Base-by-base conservation (phyloP, 2,113 vertebrate species). In the Megaleporinus macrocephalus region DNA sequence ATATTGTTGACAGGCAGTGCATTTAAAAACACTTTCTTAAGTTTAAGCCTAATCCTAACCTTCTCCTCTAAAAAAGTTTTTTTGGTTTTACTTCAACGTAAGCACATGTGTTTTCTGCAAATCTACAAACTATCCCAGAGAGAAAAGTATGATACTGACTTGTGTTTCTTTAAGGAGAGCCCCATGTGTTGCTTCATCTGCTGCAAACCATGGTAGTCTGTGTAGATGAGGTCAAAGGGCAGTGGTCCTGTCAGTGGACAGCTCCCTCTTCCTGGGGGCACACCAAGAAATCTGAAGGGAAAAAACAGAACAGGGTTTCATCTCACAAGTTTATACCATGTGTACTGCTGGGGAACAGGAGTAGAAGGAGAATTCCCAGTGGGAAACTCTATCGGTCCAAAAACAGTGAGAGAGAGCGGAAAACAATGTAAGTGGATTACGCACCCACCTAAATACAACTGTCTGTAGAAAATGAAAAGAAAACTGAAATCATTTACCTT, bases 101-200 rank as follows among this genome's bases (percentile, higher is more conserved):
- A 51, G 49, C 14, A 20, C 53, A 55, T 22, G 53, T 22, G 18
- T 22, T 13, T 55, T 2, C 27, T 33, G 15, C 20, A 44, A 2
- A 41, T 1, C 12, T 24, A 44, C 66, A 18, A 27, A 68, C 29
- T 36, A 29, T 30, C 30, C 33, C 29, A 68, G 5, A 68, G 15
- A 68, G 20, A 69, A 55, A 9, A 57, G 24, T 22, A n/a, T 11
- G 12, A 65, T 75, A 86, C 96, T 95, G 76, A 99, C 98, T 97
- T 96, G 95, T 99, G 96, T 89, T 96, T 97, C 89, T 92, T 96
- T 86, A 99, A 96, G 44, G 98, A 99, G 53, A 99, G 95, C 9
- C 98, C 97, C 98, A 99, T 97, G 92, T 98, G 95, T 87, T 97
- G 97, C 85, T 96, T 98, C 97, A 99, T 98, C 86, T 99, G 98